These are phyloP conservation scores for Geodia barretti DNA, from an alignment of 37 sponge, comb jelly and placozoan species.

Conservation along the genomic window DNA sequence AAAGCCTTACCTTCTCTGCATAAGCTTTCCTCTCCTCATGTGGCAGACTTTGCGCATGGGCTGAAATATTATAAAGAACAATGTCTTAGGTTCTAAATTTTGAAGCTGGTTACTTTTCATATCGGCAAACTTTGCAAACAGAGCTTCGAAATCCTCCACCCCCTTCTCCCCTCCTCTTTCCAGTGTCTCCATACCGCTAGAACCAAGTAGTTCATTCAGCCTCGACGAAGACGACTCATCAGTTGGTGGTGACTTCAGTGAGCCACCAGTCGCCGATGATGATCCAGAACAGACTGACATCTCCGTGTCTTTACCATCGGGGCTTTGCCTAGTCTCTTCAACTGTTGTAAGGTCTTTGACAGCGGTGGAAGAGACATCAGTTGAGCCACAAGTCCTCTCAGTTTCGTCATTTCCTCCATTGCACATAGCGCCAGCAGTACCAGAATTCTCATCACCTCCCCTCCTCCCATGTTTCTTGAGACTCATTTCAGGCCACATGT, in stretches of 20 bases:
- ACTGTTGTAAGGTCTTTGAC: too few species aligned
- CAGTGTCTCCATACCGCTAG: constrained; percentile 6
- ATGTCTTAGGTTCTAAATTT: neutral
- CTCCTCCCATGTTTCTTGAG: constrained; percentile 22
- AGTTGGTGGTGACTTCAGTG: neutral
- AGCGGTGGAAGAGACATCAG: too few species aligned
- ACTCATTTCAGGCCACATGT: constrained; percentile 73
- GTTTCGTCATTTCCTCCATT: neutral
- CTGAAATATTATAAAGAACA: constrained; percentile 20
- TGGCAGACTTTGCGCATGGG: constrained; percentile 63
- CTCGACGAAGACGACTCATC: neutral
- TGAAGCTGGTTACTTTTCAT: constrained; percentile 55
- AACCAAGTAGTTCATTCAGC: neutral
- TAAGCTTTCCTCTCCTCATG: constrained; percentile 72
- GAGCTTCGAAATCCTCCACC: constrained; percentile 53
- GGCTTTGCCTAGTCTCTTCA: too few species aligned
- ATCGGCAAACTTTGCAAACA: constrained; percentile 49
- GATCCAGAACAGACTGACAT: neutral
- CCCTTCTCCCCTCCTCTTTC: constrained; percentile 40
- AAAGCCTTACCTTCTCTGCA: constrained; percentile 73
- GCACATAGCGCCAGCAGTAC: neutral
- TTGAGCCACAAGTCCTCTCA: neutral
- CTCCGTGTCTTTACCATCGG: neutral
- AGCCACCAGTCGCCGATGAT: neutral
- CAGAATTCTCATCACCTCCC: neutral